phyloP scores from a whole-genome alignment of 1,140 invertebrate species.

The Bombus consobrinus region DNA sequence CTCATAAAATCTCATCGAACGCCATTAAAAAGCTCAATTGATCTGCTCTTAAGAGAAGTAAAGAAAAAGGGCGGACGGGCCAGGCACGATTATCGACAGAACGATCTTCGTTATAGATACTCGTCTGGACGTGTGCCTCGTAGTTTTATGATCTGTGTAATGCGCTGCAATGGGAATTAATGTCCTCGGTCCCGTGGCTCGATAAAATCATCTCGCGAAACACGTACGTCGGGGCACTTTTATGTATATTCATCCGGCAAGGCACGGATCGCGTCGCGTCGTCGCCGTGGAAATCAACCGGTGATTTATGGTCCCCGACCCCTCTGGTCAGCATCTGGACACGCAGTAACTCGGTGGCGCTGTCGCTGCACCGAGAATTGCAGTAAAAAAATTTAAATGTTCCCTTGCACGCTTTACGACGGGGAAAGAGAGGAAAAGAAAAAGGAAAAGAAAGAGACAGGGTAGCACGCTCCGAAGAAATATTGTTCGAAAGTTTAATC shows the following conservation, averaged over 20 bases:
- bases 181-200: slow-evolving; percentile 41
- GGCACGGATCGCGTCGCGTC: slow-evolving; percentile 22
- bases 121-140: slow-evolving; percentile 26
- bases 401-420: not conserved
- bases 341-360: slow-evolving; percentile 15
- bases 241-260: slow-evolving; percentile 61
- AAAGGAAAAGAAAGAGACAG: not conserved
- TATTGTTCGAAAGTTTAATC: slow-evolving; percentile 55
- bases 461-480: slow-evolving; percentile 38
- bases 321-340: slow-evolving; percentile 32
- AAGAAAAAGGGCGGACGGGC: slow-evolving; percentile 22
- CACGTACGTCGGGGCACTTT: slow-evolving; percentile 38
- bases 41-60: not conserved
- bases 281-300: slow-evolving; percentile 62
- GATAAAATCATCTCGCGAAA: slow-evolving; percentile 61
- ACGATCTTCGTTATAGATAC: slow-evolving; percentile 59
- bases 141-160: slow-evolving; percentile 66
- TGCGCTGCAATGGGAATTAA: slow-evolving; percentile 67
- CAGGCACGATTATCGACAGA: slow-evolving; percentile 54
- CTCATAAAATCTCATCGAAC: not conserved
- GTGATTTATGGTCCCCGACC: slow-evolving; percentile 58
- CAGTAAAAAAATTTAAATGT: slow-evolving; percentile 53
- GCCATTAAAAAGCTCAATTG: not conserved
- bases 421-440: not conserved
- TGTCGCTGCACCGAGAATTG: not conserved